A percentile compares a stretch with the other conserved stretches of the same genome.
Conservation (phyloP, 2,888 invertebrate genomes). For the Ganaspis brasiliensis region DNA sequence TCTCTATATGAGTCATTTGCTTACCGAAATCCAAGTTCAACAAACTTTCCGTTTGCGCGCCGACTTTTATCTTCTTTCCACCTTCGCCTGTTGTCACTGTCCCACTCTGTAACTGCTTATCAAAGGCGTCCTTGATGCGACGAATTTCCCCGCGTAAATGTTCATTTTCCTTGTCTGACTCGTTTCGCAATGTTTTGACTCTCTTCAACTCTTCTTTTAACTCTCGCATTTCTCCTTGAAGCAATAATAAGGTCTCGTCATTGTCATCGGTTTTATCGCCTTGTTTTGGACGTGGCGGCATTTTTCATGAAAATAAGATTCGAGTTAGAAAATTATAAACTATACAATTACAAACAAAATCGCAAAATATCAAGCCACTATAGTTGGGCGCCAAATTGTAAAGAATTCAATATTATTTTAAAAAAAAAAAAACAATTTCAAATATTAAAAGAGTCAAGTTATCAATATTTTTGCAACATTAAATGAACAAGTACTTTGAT, state of each 20-base stretch:
- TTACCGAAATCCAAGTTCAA: neutral
- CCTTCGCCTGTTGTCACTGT: neutral
- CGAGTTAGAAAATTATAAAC: neutral
- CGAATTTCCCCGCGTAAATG: neutral
- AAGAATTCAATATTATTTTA: too few species aligned
- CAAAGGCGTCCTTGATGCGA: neutral
- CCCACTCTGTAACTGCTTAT: neutral
- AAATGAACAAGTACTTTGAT: too few species aligned
- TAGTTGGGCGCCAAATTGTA: too few species aligned
- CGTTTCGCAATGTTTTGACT: neutral
- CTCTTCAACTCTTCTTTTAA: slow-evolving; percentile 6
- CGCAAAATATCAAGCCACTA: too few species aligned
- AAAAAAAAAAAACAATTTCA: too few species aligned
- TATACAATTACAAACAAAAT: too few species aligned
- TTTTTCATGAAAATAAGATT: slow-evolving; percentile 2
- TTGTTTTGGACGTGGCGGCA: neutral
- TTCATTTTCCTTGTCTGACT: neutral
- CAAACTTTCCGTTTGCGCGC: neutral
- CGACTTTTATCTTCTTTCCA: neutral
- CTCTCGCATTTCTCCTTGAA: neutral
- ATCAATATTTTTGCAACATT: too few species aligned
- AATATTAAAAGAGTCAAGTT: too few species aligned
- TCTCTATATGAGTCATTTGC: neutral
- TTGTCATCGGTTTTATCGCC: neutral
- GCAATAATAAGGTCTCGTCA: neutral